Evolutionary conservation across 2,113 vertebrate genomes (phyloP).

Genomic region (Eolophus roseicapilla): DNA sequence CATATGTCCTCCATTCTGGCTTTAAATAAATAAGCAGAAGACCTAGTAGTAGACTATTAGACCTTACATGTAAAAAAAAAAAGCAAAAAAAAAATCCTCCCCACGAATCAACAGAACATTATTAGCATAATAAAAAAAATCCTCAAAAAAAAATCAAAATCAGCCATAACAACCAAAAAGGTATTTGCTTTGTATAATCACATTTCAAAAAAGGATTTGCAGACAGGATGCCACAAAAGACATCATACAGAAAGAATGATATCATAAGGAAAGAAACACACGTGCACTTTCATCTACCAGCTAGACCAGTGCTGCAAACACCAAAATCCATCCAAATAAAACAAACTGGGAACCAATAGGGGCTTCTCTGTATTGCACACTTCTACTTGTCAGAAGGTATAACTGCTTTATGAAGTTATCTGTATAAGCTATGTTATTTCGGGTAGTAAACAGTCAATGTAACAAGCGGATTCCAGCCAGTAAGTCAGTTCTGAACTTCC

Average conservation of each 20-base stretch:
- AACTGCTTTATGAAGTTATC: not conserved
- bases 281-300: not conserved
- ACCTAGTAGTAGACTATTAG: not conserved
- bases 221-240: not conserved
- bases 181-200: not conserved
- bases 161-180: not conserved
- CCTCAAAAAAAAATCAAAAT: not conserved
- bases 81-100: too few species aligned
- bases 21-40: not conserved
- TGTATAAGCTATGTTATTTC: not conserved
- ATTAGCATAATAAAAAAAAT: slow-evolving; percentile 15
- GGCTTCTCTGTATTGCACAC: not conserved
- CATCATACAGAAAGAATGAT: not conserved
- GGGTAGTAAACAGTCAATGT: not conserved
- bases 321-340: not conserved
- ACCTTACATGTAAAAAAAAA: not conserved
- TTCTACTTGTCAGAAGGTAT: not conserved
- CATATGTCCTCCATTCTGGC: not conserved
- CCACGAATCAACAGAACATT: not conserved
- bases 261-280: not conserved
- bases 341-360: not conserved
- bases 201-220: not conserved
- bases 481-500: not conserved
- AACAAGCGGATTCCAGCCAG: not conserved
- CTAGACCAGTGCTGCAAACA: not conserved